Evolutionary conservation across 1,140 invertebrate species (phyloP).

Genomic region (Drosophila pseudoobscura): DNA sequence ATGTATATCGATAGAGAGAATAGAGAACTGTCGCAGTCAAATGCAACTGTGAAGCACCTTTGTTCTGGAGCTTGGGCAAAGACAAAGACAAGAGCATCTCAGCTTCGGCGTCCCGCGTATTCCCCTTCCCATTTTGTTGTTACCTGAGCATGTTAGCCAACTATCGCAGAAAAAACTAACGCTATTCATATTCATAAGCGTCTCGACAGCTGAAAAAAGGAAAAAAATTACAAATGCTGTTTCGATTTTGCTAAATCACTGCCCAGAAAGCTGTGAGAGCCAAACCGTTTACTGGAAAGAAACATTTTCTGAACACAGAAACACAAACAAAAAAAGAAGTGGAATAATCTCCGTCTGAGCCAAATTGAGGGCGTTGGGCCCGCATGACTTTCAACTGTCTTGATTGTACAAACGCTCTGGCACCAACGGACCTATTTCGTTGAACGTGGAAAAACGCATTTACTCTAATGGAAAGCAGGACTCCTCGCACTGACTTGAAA

Average conservation of each 20-base stretch:
- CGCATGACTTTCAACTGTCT: conserved; percentile 18
- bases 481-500: neutral
- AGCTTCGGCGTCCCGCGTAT: neutral
- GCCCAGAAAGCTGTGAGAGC: conserved; percentile 8
- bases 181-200: conserved; percentile 46
- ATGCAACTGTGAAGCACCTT: too few relatives aligned
- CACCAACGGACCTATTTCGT: neutral
- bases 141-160: conserved; percentile 44
- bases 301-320: conserved; percentile 1
- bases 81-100: conserved; percentile 3
- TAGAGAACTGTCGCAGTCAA: too few relatives aligned
- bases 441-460: conserved; percentile 8
- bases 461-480: conserved; percentile 18
- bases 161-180: conserved; percentile 22
- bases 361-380: conserved; percentile 44
- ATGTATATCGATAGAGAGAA: too few relatives aligned
- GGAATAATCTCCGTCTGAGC: conserved; percentile 23
- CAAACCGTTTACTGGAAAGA: neutral
- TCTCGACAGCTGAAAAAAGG: conserved; percentile 48
- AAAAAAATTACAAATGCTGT: too few relatives aligned
- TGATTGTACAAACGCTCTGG: neutral
- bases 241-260: conserved; percentile 41
- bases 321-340: neutral
- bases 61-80: neutral
- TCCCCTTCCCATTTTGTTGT: conserved; percentile 2